Evolutionary conservation across 30 jellyfish, hydroid and myxozoan species (phyloP), one percentile per base, ranked within the genome.

Genomic region (Catostylus mosaicus): DNA sequence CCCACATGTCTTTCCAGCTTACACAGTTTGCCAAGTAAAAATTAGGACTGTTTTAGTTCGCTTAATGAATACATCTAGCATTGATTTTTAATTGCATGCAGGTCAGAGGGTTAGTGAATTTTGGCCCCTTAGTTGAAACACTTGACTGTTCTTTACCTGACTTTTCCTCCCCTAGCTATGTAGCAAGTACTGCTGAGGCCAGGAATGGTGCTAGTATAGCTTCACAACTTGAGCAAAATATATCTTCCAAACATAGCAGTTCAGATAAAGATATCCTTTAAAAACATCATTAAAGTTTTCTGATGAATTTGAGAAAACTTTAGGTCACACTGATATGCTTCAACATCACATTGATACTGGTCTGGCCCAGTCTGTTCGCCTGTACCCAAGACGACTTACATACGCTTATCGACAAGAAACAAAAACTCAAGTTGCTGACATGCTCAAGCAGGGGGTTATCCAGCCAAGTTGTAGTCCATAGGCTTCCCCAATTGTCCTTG

Each of bases 401-500:
- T 45, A 30, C 43, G 75, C 75, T 63, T 76, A 65, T 12, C 57
- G 89, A 2, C 78, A 64, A 9, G 95, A 85, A 46, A 65, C 82
- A 1, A 59, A 75, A 12, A 31, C 20, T 22, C 87, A 85, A 69
- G 75, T 76, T 19, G 2, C 46, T 43, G 80, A 64, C 5, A 75
- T 86, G 96, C 80, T 86, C 1, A 23, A 86, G 24, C 84, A 77
- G 34, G 91, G 86, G 45, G 86, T 76, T 0, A 76, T 86, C 0
- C 48, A 78, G 71, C 95, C 89, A n/a, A 63, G 87, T 36, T 10
- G 16, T 48, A 33, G 67, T 33, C 90, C 83, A 18, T 86, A 80
- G 90, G 73, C 89, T 23, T 61, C 90, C 5, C 84, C 95, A 14
- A n/a, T n/a, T n/a, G n/a, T n/a, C n/a, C n/a, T n/a, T n/a, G n/a